These are phyloP conservation scores for Rhagologus leucostigma DNA, from an alignment of 2,113 vertebrate species.

Conservation along the genomic window DNA sequence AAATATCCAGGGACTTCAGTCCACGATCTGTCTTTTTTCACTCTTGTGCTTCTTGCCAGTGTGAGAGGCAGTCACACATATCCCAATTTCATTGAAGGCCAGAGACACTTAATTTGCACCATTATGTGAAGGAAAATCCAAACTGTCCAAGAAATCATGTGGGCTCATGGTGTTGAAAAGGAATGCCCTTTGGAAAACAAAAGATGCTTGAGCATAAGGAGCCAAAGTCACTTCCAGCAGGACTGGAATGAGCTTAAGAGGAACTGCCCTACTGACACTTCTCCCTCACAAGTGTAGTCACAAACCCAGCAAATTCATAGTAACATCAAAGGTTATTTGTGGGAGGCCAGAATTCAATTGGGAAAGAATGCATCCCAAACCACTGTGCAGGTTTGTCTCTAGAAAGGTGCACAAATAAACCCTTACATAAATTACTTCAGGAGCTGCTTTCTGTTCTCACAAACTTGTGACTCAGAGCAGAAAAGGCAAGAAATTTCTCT, in stretches of 20 bases:
- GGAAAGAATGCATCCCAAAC: neutral
- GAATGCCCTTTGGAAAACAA: neutral
- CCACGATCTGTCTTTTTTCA: neutral
- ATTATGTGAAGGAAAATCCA: neutral
- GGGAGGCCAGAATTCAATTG: neutral
- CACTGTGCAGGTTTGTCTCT: neutral
- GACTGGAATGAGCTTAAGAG: neutral
- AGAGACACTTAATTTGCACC: slow-evolving; percentile 13
- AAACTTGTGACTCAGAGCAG: neutral
- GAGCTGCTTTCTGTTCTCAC: neutral
- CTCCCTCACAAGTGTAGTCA: neutral
- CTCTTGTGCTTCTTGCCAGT: neutral
- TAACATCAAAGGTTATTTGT: neutral
- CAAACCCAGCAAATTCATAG: neutral
- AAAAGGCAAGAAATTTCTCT: neutral
- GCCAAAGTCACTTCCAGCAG: neutral
- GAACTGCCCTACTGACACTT: neutral
- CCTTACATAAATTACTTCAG: neutral
- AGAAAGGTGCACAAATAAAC: neutral
- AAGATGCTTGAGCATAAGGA: neutral
- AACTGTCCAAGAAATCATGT: neutral
- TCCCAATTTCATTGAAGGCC: neutral
- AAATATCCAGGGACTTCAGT: slow-evolving; percentile 7
- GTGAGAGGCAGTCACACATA: neutral
- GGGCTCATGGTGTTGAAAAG: neutral